A percentile compares a stretch with the other conserved stretches of the same genome.
phyloP scores from a whole-genome alignment of 1,140 invertebrate genomes.

The Zaprionus taronus region DNA sequence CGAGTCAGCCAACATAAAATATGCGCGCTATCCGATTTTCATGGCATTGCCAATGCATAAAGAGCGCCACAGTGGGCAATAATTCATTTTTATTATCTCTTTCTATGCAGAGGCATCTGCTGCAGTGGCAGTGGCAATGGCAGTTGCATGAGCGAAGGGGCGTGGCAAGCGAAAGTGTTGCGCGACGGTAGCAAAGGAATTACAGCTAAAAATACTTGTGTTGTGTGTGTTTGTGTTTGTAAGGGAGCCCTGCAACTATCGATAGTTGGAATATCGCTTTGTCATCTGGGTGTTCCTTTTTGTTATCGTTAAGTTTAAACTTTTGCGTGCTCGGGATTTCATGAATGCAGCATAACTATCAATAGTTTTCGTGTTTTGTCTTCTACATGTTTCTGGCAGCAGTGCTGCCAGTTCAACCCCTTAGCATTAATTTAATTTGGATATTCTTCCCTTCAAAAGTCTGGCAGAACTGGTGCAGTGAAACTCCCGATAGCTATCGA shows the following conservation, averaged over 20 bases:
- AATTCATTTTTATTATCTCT: constrained; percentile 59
- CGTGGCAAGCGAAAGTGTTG: constrained; percentile 24
- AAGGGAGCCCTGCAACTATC: background rate
- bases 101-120: constrained; percentile 33
- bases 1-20: constrained; percentile 45
- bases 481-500: too few relatives aligned
- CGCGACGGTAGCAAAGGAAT: background rate
- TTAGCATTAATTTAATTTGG: too few relatives aligned
- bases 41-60: constrained; percentile 26
- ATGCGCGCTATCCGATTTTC: constrained; percentile 51
- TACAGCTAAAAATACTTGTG: background rate
- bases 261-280: background rate
- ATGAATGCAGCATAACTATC: too few relatives aligned
- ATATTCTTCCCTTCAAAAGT: too few relatives aligned
- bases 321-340: too few relatives aligned
- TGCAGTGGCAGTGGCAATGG: background rate
- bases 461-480: too few relatives aligned
- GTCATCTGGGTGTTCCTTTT: background rate
- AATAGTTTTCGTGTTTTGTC: too few relatives aligned
- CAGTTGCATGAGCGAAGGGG: constrained; percentile 8
- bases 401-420: too few relatives aligned
- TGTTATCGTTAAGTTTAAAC: too few relatives aligned
- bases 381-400: too few relatives aligned
- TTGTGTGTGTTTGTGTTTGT: background rate
- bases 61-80: constrained; percentile 18